A percentile compares a stretch with the other conserved stretches of the same genome.
phyloP scores from a whole-genome alignment of 35 echinoderm and acorn worm genomes.

The Lytechinus variegatus region DNA sequence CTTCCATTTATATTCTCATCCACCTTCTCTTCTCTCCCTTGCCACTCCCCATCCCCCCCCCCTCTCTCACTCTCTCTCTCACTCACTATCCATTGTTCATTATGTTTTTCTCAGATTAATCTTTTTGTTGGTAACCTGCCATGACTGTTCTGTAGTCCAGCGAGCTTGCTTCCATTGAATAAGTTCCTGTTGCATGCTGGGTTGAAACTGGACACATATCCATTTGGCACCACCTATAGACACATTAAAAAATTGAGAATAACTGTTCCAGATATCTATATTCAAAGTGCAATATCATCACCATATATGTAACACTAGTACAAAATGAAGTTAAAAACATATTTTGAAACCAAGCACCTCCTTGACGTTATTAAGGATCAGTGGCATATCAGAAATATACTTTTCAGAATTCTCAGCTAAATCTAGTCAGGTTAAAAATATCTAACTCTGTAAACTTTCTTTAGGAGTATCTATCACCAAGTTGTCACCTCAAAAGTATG shows the following conservation, averaged over 20 bases:
- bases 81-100: too few species aligned
- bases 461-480: too few species aligned
- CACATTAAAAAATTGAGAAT: background rate
- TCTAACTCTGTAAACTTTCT: background rate
- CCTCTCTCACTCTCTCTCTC: background rate
- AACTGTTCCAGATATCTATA: background rate
- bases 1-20: too few species aligned
- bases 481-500: too few species aligned
- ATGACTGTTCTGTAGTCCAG: constrained; percentile 56
- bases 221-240: constrained; percentile 81
- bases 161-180: constrained; percentile 39
- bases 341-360: background rate
- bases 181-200: constrained; percentile 57
- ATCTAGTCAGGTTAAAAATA: background rate
- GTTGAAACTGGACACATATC: constrained; percentile 76
- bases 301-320: background rate
- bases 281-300: background rate
- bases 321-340: background rate
- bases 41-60: background rate
- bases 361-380: too few species aligned
- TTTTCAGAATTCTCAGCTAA: background rate
- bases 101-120: background rate
- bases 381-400: background rate
- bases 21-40: background rate
- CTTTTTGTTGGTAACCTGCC: constrained; percentile 54